These are phyloP conservation scores for Yasuhikotakia modesta DNA, from an alignment of 2,797 vertebrate species.

Conservation along the genomic window DNA sequence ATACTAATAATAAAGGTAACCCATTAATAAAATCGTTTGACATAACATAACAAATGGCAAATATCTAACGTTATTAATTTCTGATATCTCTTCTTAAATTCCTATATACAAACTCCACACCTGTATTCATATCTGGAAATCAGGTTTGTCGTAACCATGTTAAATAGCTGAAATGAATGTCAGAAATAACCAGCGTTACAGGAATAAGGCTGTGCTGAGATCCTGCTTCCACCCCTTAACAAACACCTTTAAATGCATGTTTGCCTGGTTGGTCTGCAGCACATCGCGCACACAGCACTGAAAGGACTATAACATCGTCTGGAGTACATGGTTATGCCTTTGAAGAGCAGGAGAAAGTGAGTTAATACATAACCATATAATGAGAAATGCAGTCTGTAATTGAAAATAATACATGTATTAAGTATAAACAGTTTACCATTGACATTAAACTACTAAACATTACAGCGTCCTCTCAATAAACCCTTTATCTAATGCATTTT, in stretches of 20 bases:
- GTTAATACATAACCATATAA: neutral
- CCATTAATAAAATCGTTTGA: too few species aligned
- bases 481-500: neutral
- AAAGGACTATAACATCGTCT: constrained; percentile 14
- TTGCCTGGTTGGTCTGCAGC: neutral
- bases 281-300: neutral
- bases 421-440: neutral
- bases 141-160: neutral
- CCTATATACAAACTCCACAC: neutral
- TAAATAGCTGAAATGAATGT: neutral
- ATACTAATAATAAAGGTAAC: too few species aligned
- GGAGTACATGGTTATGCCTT: constrained; percentile 2
- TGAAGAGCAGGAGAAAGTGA: constrained; percentile 22
- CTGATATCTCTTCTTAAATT: too few species aligned
- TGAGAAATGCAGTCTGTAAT: neutral
- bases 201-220: neutral
- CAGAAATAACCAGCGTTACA: neutral
- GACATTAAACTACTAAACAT: neutral
- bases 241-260: constrained; percentile 1
- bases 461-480: neutral
- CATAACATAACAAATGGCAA: too few species aligned
- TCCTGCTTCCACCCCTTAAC: constrained; percentile 28
- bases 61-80: too few species aligned
- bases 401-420: neutral
- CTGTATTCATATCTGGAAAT: neutral